Base-by-base conservation (phyloP, 2,113 vertebrate species). In the Coreoperca whiteheadi region DNA sequence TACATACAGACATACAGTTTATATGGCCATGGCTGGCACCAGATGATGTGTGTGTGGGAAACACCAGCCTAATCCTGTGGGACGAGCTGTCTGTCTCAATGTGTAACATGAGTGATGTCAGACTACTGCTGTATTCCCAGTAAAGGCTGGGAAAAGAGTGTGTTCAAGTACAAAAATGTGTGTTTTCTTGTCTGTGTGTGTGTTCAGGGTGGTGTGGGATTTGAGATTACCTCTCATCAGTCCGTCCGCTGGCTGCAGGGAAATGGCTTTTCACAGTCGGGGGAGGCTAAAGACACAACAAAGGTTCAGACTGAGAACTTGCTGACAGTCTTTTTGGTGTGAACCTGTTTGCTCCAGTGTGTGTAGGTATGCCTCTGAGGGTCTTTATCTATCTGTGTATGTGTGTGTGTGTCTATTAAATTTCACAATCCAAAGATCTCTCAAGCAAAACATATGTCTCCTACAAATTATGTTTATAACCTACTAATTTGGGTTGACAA, bases 51-150 rank as follows among this genome's bases (percentile, higher is more conserved):
- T 41, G 73, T 71, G 50, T 57, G 68, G 88, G 80, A 82, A 82
- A 82, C 77, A 73, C 77, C 77, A 88, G 80, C 88, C 77, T 79
- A 86, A 92, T 84, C 86, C 87, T 81, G 76, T 21, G 88, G 89
- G 90, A 83, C 41, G 12, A 64, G 74, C 81, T 74, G 92, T 86
- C 89, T 79, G 67, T 83, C 83, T 84, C 68, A 41, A 68, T 74
- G 82, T 84, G 77, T 79, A 77, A 84, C 79, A 89, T 72, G 87
- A 92, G 83, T 84, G 92, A 91, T 87, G 89, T 93, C 84, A 87
- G 87, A 59, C 64, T 50, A 12, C 46, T 20, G 46, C 75, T 82
- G 15, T 25, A 74, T 63, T 83, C 81, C 51, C 82, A 70, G 48
- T 81, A 14, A 75, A 21, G 72, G 69, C 82, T 87, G 82, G 87